Evolutionary conservation across 2,888 invertebrate species (phyloP).

Genomic region (Coelinius sp.): DNA sequence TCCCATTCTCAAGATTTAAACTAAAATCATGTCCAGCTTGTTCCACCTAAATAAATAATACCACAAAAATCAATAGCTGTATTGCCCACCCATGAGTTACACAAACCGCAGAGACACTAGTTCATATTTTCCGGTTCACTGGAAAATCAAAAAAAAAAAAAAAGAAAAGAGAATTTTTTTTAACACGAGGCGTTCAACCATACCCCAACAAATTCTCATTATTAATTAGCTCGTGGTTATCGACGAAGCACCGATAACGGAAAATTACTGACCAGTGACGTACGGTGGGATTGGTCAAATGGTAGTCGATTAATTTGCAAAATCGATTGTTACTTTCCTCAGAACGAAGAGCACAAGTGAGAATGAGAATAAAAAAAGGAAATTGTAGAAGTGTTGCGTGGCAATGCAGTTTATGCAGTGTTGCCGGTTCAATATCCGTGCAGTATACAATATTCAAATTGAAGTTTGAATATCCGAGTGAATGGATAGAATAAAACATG

Average conservation of each 20-base stretch:
- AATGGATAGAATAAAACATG: not conserved
- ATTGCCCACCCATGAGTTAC: not conserved
- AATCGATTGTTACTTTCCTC: slow-evolving; percentile 28
- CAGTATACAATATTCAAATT: not conserved
- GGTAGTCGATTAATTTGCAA: slow-evolving; percentile 11
- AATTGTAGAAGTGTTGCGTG: slow-evolving; percentile 27
- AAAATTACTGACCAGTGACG: slow-evolving; percentile 9
- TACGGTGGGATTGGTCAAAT: slow-evolving; percentile 3
- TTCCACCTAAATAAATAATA: not conserved
- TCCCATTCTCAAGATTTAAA: not conserved
- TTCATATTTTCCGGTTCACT: no score
- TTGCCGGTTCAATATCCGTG: slow-evolving; percentile 27
- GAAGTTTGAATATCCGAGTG: not conserved
- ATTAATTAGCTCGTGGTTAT: not conserved
- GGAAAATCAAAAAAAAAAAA: not conserved
- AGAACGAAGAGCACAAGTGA: not conserved
- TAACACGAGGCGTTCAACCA: not conserved
- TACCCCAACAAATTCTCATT: not conserved
- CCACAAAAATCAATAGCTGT: not conserved
- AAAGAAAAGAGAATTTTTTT: no score
- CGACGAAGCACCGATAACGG: not conserved
- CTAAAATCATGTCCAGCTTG: no score
- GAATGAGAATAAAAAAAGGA: not conserved
- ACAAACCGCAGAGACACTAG: not conserved
- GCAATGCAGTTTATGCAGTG: slow-evolving; percentile 26